A percentile compares a stretch with the other conserved stretches of the same genome.
Conservation (phyloP, 1,140 invertebrate species). For the Homarus americanus region DNA sequence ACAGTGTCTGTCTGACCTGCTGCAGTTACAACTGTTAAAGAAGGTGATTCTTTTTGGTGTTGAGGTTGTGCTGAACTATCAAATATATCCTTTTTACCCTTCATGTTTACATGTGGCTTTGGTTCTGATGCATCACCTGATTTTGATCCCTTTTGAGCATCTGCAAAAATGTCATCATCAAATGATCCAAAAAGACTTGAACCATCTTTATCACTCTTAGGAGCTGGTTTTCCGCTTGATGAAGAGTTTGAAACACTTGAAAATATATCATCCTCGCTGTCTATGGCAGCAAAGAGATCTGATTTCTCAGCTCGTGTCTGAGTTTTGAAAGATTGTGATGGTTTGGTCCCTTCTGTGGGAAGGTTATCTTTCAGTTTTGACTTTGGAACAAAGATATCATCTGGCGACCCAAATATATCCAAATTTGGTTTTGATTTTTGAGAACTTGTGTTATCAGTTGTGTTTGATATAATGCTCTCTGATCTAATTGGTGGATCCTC, state of each 20-base stretch:
- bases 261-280: constrained; percentile 17
- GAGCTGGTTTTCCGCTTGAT: not conserved
- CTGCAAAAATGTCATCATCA: constrained; percentile 28
- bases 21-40: not conserved
- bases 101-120: too few species aligned
- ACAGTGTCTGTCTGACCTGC: not conserved
- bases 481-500: not conserved
- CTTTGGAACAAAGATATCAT: constrained; percentile 35
- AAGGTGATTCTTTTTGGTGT: not conserved
- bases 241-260: not conserved
- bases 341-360: not conserved
- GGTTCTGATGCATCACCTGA: not conserved
- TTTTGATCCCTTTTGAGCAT: not conserved
- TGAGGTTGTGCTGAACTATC: not conserved
- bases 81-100: not conserved
- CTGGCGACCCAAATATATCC: constrained; percentile 24
- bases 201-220: not conserved
- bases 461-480: not conserved
- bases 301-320: not conserved
- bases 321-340: not conserved
- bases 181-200: constrained; percentile 25
- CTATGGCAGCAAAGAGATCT: not conserved
- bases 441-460: not conserved
- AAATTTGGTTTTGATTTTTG: not conserved
- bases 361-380: not conserved